Percentiles rank a stretch among this genome's conserved stretches.
Conservation (phyloP, 1,140 invertebrate species). For the Daktulosphaira vitifoliae region DNA sequence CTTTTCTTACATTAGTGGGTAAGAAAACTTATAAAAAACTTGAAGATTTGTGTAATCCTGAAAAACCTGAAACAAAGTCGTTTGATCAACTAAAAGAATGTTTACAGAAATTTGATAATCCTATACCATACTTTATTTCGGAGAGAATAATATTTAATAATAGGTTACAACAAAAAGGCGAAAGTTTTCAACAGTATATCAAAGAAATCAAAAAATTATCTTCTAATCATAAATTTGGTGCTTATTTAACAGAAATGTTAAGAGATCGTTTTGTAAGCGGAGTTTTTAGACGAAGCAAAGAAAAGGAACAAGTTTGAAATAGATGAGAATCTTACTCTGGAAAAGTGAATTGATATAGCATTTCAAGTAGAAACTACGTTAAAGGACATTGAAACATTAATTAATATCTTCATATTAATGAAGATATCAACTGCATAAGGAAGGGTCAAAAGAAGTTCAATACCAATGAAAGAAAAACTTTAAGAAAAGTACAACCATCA, state of each 20-base stretch:
- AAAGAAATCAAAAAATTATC: too few relatives aligned
- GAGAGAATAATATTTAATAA: neutral
- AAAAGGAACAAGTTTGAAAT: neutral
- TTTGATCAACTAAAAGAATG: neutral
- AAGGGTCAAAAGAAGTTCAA: neutral
- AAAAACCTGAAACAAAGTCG: neutral
- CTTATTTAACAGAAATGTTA: too few relatives aligned
- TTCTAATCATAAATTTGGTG: too few relatives aligned
- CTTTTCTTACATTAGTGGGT: too few relatives aligned
- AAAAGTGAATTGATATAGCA: neutral
- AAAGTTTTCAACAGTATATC: too few relatives aligned
- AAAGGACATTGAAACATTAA: too few relatives aligned
- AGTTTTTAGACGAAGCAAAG: neutral
- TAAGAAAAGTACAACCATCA: too few relatives aligned
- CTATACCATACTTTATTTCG: slow-evolving; percentile 1
- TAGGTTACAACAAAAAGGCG: neutral
- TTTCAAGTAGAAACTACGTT: neutral
- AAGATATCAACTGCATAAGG: too few relatives aligned
- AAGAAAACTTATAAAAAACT: neutral
- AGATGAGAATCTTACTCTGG: neutral
- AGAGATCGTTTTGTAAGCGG: too few relatives aligned
- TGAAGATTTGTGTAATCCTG: neutral
- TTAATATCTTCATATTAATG: too few relatives aligned
- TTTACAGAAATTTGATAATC: neutral
- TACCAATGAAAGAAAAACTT: too few relatives aligned